A percentile compares a stretch with the other conserved stretches of the same genome.
Conservation (phyloP, 2,113 vertebrate species). For the Sprattus sprattus region DNA sequence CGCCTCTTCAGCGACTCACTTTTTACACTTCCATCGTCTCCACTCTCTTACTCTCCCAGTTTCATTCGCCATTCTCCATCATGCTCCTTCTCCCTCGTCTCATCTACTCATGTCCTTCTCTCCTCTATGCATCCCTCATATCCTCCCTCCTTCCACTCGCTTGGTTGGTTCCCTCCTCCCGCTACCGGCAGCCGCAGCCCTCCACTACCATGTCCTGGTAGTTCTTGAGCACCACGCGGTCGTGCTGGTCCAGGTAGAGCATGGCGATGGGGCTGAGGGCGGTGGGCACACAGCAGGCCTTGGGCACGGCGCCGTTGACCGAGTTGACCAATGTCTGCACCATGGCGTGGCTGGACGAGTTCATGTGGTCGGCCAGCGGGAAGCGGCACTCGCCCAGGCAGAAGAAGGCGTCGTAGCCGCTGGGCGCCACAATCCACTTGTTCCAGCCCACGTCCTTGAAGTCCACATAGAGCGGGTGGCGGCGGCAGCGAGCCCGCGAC, state of each 20-base stretch:
- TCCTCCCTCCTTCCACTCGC: constrained; percentile 1
- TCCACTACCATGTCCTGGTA: constrained; percentile 85
- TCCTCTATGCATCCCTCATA: constrained; percentile 17
- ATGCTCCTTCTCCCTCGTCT: background rate
- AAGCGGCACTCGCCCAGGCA: constrained; percentile 81
- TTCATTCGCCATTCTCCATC: background rate
- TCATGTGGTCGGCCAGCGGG: constrained; percentile 81
- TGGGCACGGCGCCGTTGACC: constrained; percentile 74
- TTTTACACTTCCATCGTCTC: background rate
- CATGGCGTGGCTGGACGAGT: constrained; percentile 81
- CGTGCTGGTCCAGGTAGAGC: constrained; percentile 78
- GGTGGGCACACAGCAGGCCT: constrained; percentile 78
- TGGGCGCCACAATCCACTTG: constrained; percentile 81
- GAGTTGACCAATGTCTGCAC: constrained; percentile 82
- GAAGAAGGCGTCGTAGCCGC: constrained; percentile 80
- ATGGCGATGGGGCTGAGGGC: constrained; percentile 78
- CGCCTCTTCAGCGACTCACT: background rate
- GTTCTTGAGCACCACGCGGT: constrained; percentile 80
- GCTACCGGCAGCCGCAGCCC: constrained; percentile 79
- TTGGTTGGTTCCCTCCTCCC: background rate
- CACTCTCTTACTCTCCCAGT: background rate
- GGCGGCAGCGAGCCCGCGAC: constrained; percentile 70
- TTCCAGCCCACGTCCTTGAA: constrained; percentile 81
- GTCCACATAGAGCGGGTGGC: constrained; percentile 78
- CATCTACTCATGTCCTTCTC: background rate